These are phyloP conservation scores for Setophaga kirtlandii DNA, from an alignment of 2,113 vertebrate genomes.

Conservation along the genomic window DNA sequence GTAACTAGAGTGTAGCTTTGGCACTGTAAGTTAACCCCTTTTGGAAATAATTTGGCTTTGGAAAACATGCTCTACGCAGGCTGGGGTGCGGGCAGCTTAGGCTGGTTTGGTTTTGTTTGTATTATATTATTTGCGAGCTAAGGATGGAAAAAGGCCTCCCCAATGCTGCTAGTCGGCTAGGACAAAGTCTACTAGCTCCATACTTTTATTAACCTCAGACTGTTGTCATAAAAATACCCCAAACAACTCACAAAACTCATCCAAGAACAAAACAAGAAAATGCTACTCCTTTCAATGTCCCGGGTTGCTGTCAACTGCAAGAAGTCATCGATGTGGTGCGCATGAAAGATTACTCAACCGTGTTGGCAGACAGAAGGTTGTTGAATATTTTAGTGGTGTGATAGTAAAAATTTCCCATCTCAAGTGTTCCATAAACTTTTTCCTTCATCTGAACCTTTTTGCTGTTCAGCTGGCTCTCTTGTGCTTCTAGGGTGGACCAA, in stretches of 20 bases:
- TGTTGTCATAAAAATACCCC: not conserved
- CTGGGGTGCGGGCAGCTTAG: not conserved
- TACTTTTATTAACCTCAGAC: not conserved
- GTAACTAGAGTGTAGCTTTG: not conserved
- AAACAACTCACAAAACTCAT: not conserved
- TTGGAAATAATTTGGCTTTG: not conserved
- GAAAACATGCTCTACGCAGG: fast-evolving
- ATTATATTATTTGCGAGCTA: not conserved
- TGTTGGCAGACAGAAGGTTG: not conserved
- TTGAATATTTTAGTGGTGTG: too few species aligned
- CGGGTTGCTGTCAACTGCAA: fast-evolving
- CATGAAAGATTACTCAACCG: fast-evolving
- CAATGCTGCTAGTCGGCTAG: fast-evolving
- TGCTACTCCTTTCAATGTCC: not conserved
- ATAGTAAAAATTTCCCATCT: not conserved
- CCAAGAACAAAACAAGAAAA: not conserved
- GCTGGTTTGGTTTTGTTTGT: not conserved
- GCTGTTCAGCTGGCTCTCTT: not conserved
- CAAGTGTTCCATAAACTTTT: not conserved
- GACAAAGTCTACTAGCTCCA: fast-evolving
- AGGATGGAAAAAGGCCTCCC: not conserved
- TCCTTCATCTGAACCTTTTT: not conserved
- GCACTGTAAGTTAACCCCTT: fast-evolving
- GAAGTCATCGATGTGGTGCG: not conserved
- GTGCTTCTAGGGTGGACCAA: not conserved